Evolutionary conservation across 2,113 vertebrate genomes (phyloP), one percentile per base, ranked within the genome.

Genomic region (Cinclus cinclus): DNA sequence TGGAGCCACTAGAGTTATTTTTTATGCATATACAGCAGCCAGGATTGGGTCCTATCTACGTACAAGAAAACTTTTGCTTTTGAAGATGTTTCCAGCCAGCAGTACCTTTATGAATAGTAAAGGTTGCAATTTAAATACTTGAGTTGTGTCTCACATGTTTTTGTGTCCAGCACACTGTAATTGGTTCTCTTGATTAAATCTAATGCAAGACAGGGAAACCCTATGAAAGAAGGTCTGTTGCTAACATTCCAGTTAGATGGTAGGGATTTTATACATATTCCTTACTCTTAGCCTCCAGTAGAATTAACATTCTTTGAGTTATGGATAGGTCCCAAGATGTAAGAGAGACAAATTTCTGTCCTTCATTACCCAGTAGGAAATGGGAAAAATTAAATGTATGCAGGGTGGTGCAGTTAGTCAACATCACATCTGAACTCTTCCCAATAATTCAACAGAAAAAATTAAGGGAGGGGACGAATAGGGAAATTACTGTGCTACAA

Each of bases 261-360:
- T 35, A 94, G 74, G 74, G 56, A 71, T 74, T 90, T 59, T 93
- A 71, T 73, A 46, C 1, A 0, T 73, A 85, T 87, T 87, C 55
- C 59, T 94, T 89, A 55, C 53, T 88, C 75, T 35, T 50, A 96
- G 87, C 94, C 83, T 91, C 87, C 73, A 82, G 71, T 46, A 87
- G 84, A 96, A 95, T 93, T 95, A 55, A 83, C 87, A 97, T 97
- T 97, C 64, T 95, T 95, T 77, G 28, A 93, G 89, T 93, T 95
- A 83, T 94, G 73, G 94, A 70, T 69, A 89, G 50, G 69, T 95
- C 91, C 67, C 64, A 92, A 83, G 85, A n/a, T 69, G 0, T 2
- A 49, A 50, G 33, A 37, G 23, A 94, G 95, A 91, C 94, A 98
- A 90, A 64, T 80, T 96, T 95, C 95, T 96, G 80, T 93, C 95